Base-by-base conservation (phyloP, 2,113 vertebrate genomes). In the Strix uralensis region DNA sequence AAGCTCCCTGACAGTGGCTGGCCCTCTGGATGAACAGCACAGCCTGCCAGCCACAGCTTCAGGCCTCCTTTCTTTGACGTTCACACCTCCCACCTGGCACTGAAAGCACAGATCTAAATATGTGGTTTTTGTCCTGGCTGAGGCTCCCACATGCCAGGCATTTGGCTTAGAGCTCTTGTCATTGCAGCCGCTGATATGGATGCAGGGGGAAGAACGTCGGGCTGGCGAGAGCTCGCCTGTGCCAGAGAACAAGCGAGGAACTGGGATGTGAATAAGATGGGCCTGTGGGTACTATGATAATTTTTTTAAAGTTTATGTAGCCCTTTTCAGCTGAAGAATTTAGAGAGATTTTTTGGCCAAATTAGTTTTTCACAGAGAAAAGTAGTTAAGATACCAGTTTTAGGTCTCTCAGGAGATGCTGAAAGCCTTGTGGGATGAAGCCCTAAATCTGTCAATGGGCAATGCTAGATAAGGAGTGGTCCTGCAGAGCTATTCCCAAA, bases 401-500 rank as follows among this genome's bases (percentile, higher is more conserved):
- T 36, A 86, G 44, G 46, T 38, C 94, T 92, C 88, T 92, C 46
- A 9, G 86, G 83, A 85, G 83, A 77, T 82, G 73, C 27, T 29
- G 44, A 84, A 54, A 0, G 1, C 62, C 32, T 62, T 34, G 57
- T 30, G 36, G 54, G 91, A 87, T 15, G 22, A 82, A 87, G 66
- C 58, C 87, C 62, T 95, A 73, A 92, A 93, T 77, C 78, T 73
- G 29, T 30, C 81, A 90, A 13, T 2, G 0, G 15, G 61, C 58
- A 72, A 67, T 25, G 47, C 3, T 12, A 95, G 92, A 81, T 95
- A 66, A 91, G 94, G 62, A 91, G 94, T 34, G 36, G 81, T 66
- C 84, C 91, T 85, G 86, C 86, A 38, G 92, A 44, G 91, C 86
- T 82, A 34, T 91, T 97, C 91, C 92, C 81, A 94, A 82, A 61